These are phyloP conservation scores for Origma solitaria DNA, from an alignment of 2,113 vertebrate genomes.

Conservation along the genomic window DNA sequence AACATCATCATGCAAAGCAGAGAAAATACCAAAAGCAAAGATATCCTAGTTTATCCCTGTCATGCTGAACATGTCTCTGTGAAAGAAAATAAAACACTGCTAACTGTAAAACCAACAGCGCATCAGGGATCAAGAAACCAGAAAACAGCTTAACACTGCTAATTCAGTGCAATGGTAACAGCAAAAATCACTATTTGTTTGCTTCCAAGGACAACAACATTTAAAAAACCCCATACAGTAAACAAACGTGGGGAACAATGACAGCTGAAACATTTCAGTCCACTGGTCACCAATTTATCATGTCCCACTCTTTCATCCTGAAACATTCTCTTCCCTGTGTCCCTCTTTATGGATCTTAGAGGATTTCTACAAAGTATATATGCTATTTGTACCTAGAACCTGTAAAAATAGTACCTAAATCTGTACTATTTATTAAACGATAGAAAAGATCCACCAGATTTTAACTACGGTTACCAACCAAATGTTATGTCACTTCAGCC, in stretches of 20 bases:
- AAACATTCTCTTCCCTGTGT: not conserved
- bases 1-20: accelerated
- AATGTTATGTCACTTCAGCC: not conserved
- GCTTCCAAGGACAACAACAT: not conserved
- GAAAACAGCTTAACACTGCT: not conserved
- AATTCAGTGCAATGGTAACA: not conserved
- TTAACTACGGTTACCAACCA: not conserved
- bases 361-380: not conserved
- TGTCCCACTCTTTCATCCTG: not conserved
- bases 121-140: not conserved
- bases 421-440: not conserved
- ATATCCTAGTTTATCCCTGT: not conserved
- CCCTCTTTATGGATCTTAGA: not conserved
- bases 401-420: not conserved
- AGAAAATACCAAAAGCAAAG: not conserved
- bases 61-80: not conserved
- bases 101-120: not conserved
- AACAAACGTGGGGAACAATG: not conserved
- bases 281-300: not conserved
- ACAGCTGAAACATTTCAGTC: not conserved
- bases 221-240: not conserved
- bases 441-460: not conserved
- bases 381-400: not conserved
- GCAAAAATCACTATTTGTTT: not conserved
- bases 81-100: not conserved